A percentile compares a stretch with the other conserved stretches of the same genome.
phyloP scores from a whole-genome alignment of 1,140 invertebrate species.

The Drosophila repletoides region DNA sequence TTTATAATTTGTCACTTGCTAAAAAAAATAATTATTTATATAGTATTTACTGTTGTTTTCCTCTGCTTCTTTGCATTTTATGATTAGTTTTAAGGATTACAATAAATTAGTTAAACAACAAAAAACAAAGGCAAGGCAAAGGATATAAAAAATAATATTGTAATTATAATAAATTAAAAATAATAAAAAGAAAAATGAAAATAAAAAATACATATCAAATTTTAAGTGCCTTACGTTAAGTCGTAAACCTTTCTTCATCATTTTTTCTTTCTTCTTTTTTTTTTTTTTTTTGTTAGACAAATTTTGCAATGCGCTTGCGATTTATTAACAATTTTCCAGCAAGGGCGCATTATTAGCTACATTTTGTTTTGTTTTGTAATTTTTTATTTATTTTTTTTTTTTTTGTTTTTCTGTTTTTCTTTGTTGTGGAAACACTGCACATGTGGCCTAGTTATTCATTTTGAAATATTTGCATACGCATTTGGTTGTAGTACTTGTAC shows the following conservation, averaged over 20 bases:
- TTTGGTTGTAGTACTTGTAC: slow-evolving; percentile 44
- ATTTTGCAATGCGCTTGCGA: slow-evolving; percentile 40
- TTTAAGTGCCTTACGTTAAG: slow-evolving; percentile 58
- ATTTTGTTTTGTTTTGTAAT: slow-evolving; percentile 4
- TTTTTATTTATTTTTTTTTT: slow-evolving; percentile 2
- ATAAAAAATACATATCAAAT: slow-evolving; percentile 54
- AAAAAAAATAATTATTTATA: slow-evolving; percentile 21
- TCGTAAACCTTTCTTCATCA: slow-evolving; percentile 26
- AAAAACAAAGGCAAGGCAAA: slow-evolving; percentile 30
- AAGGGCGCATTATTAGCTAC: slow-evolving; percentile 23
- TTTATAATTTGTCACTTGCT: slow-evolving; percentile 23
- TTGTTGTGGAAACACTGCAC: slow-evolving; percentile 26
- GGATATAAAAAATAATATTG: slow-evolving; percentile 41
- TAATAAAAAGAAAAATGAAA: slow-evolving; percentile 28
- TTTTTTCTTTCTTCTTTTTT: slow-evolving; percentile 11
- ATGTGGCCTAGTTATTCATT: slow-evolving; percentile 17
- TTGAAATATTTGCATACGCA: slow-evolving; percentile 32
- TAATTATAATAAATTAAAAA: too few relatives aligned
- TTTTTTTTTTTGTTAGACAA: slow-evolving; percentile 46
- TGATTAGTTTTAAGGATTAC: slow-evolving; percentile 36
- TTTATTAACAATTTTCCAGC: slow-evolving; percentile 25
- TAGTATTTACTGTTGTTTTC: slow-evolving; percentile 26
- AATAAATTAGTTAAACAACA: slow-evolving; percentile 72
- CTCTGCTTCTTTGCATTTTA: slow-evolving; percentile 30
- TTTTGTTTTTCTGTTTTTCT: slow-evolving; percentile 19